phyloP scores from a whole-genome alignment of 2,113 vertebrate genomes.

The Plecotus auritus region DNA sequence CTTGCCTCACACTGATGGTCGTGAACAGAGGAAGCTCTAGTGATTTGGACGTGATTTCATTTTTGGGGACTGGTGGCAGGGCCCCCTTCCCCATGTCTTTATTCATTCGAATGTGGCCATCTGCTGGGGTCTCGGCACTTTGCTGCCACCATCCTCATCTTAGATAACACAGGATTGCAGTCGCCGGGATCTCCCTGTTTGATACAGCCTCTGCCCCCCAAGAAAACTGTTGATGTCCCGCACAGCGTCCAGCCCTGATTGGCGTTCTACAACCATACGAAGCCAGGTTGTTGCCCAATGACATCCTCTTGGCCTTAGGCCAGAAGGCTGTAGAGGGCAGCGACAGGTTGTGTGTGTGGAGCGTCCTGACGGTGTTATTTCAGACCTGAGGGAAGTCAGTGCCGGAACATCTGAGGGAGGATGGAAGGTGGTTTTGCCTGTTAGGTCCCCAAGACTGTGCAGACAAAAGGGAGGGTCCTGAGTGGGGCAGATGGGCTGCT shows the following conservation, averaged over 20 bases:
- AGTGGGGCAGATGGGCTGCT: not conserved
- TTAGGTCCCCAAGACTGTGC: not conserved
- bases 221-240: not conserved
- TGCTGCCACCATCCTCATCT: not conserved
- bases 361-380: not conserved
- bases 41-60: too few species aligned
- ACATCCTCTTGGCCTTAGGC: rapidly evolving
- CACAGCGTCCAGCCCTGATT: too few species aligned
- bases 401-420: not conserved
- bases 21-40: not conserved
- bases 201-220: not conserved
- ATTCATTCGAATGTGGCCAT: not conserved
- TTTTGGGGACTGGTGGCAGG: not conserved
- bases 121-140: not conserved
- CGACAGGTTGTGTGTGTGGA: too few species aligned
- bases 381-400: too few species aligned
- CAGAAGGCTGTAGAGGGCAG: not conserved
- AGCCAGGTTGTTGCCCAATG: not conserved
- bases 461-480: not conserved
- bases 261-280: rapidly evolving
- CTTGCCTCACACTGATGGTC: not conserved
- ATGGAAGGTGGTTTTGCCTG: not conserved
- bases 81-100: not conserved
- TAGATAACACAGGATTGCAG: not conserved
- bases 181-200: not conserved